Evolutionary conservation across 2,113 vertebrate species (phyloP), one percentile per base, ranked within the genome.

Genomic region (Onychostoma macrolepis): DNA sequence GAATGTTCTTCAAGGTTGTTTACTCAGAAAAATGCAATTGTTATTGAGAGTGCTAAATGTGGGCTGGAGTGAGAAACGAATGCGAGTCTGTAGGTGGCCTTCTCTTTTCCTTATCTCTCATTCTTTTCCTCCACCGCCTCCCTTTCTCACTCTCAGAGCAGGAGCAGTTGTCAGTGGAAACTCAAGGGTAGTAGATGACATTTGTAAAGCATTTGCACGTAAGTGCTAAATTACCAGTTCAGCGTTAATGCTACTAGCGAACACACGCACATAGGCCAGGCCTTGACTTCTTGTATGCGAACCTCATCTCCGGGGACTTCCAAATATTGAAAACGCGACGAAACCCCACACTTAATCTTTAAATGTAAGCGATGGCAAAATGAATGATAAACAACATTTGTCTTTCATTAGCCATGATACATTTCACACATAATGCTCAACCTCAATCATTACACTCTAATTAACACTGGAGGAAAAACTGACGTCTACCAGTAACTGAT

Each of bases 161-260:
- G 89, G 85, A 91, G 89, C 91, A 91, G 89, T 91, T 89, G 89
- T 45, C 85, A 87, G 91, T 93, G 91, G 92, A 90, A 91, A 53
- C 91, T 74, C 85, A 92, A 90, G 89, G 90, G 88, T 86, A 86
- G 89, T 87, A 89, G 88, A 90, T 89, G 89, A 91, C 89, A 83
- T 90, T 88, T 89, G 83, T 79, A 89, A 50, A 24, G 87, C 81
- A 82, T 91, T 87, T 90, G 74, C 88, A 84, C 80, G 30, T 85
- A 48, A 50, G 84, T 36, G 53, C 56, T 36, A 81, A 85, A 86
- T 82, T 84, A 85, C 65, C 89, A 85, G 69, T 48, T 77, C 41
- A 72, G 77, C 45, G 80, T 80, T 56, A 87, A 84, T 48, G 38
- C 63, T 85, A 63, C 85, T 26, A 33, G 76, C 28, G 78, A 86